Evolutionary conservation across 2,797 vertebrate genomes (phyloP), one percentile per base, ranked within the genome.

Genomic region (Phrynocephalus vlangalii): DNA sequence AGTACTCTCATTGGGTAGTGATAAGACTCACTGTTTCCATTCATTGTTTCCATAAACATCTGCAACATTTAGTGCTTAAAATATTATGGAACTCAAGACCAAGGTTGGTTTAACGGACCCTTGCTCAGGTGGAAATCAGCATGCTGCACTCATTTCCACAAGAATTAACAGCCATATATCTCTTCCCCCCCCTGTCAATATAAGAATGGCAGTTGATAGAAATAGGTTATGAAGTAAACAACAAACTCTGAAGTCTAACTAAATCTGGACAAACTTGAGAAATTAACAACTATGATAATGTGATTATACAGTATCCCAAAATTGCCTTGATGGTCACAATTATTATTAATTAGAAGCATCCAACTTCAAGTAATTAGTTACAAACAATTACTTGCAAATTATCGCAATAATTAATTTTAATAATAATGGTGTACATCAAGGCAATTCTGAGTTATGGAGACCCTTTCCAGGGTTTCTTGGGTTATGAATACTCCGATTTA

Each of bases 31-130:
- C 67, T 76, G 71, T 28, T 72, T 30, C 38, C n/a, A 24, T 28
- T 28, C 48, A 78, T 50, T 70, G 60, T 56, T 87, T 70, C 80
- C 81, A 8, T 87, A 67, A 77, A 66, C n/a, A 78, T 87, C 71
- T 60, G 68, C 76, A 87, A 77, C 63, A n/a, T 77, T 66, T 83
- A 28, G 83, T 83, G 63, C 86, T 87, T 83, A 30, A 68, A 15
- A 71, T 38, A 6, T 66, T 66, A 71, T 24, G 52, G 85, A 20
- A 81, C 60, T n/a, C 11, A 33, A 33, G 24, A 72, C 81, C 86
- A 83, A 83, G 48, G 52, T 70, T 70, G 30, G 24, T 60, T 56
- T 78, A 60, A 78, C n/a, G 22, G 48, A 70, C 22, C 70, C 77
- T 24, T 28, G 15, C 66, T 68, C 30, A 50, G 7, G 50, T 71